These are phyloP conservation scores for Acipenser oxyrinchus DNA, from an alignment of 2,797 vertebrate genomes.

Conservation along the genomic window DNA sequence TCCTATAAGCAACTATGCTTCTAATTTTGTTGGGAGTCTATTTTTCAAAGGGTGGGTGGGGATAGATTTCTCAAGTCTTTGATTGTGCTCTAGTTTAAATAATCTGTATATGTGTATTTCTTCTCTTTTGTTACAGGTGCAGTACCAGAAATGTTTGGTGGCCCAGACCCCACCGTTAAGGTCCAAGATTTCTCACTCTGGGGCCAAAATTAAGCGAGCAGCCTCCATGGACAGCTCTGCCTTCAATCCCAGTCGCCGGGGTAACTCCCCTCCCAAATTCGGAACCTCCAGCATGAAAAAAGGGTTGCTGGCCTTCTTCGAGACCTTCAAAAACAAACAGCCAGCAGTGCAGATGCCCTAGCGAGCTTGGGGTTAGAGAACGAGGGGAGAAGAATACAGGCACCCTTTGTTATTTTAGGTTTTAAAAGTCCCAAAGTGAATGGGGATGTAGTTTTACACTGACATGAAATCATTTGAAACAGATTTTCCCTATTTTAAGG, in stretches of 20 bases:
- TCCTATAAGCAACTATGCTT: too few relatives aligned
- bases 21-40: too few relatives aligned
- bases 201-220: slow-evolving; percentile 68
- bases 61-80: too few relatives aligned
- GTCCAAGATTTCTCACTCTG: slow-evolving; percentile 56
- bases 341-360: slow-evolving; percentile 64
- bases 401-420: too few relatives aligned
- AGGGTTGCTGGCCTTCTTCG: slow-evolving; percentile 80
- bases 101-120: too few relatives aligned
- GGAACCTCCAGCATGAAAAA: slow-evolving; percentile 55
- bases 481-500: not conserved
- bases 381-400: not conserved
- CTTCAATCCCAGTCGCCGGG: slow-evolving; percentile 43
- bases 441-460: not conserved
- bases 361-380: slow-evolving; percentile 10
- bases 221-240: slow-evolving; percentile 66
- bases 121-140: slow-evolving; percentile 58
- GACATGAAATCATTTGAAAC: not conserved
- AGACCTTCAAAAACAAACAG: slow-evolving; percentile 77
- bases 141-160: slow-evolving; percentile 91
- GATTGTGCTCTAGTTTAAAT: too few relatives aligned
- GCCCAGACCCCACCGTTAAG: slow-evolving; percentile 72
- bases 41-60: too few relatives aligned
- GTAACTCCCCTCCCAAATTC: slow-evolving; percentile 44
- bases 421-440: not conserved